Conservation (phyloP, 2,113 vertebrate species). For the Cervus canadensis region DNA sequence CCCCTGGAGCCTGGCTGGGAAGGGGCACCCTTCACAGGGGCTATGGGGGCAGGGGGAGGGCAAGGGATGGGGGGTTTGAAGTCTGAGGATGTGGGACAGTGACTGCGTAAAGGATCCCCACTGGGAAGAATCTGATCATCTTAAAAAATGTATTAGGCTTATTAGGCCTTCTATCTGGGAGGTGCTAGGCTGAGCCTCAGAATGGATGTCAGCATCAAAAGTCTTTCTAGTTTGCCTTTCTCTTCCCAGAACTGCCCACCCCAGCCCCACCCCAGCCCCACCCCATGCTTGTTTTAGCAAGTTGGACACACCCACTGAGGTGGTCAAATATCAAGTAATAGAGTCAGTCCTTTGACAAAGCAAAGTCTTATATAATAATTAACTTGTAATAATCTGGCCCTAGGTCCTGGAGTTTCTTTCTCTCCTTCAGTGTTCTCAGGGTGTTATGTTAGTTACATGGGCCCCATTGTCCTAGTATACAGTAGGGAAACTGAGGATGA, state of each 20-base stretch:
- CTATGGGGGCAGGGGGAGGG: not conserved
- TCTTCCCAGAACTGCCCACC: not conserved
- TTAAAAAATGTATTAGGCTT: not conserved
- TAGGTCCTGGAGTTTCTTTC: not conserved
- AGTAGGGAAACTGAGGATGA: not conserved
- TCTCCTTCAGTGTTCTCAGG: not conserved
- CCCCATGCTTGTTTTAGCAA: not conserved
- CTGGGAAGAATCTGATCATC: not conserved
- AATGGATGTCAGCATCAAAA: not conserved
- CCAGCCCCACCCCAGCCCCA: no score
- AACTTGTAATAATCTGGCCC: not conserved
- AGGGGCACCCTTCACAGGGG: not conserved
- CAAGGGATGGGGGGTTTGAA: not conserved
- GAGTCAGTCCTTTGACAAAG: constrained; percentile 7
- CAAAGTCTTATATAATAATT: constrained; percentile 1
- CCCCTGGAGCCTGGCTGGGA: not conserved
- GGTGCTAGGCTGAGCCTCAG: not conserved
- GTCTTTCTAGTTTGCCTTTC: not conserved
- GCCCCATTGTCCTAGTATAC: not conserved
- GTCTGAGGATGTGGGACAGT: not conserved
- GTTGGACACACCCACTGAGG: not conserved
- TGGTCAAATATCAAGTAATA: not conserved
- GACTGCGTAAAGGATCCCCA: not conserved
- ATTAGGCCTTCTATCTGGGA: not conserved
- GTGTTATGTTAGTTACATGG: constrained; percentile 20